Evolutionary conservation across 2,888 invertebrate genomes (phyloP).

Genomic region (Microplitis manilae): DNA sequence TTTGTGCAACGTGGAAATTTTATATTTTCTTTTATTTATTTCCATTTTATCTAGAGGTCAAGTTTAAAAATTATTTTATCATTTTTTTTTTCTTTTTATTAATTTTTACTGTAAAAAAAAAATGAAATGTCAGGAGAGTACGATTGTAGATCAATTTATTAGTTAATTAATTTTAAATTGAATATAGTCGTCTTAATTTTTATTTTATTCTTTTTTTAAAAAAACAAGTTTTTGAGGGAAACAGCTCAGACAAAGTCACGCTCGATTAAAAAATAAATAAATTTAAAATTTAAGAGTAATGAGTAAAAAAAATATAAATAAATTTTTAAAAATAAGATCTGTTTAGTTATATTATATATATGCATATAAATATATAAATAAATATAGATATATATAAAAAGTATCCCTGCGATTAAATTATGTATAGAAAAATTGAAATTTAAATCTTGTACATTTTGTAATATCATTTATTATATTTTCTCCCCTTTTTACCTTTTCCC

Average conservation of each 20-base stretch:
- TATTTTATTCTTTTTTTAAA: conserved; percentile 1
- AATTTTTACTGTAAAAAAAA: neutral
- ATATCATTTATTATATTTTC: conserved; percentile 56
- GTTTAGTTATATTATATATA: conserved; percentile 37
- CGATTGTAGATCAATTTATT: conserved; percentile 13
- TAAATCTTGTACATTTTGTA: conserved; percentile 68
- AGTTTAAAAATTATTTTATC: neutral
- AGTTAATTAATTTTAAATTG: neutral
- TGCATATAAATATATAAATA: neutral
- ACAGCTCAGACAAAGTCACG: conserved; percentile 30
- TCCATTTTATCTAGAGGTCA: neutral
- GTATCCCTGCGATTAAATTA: conserved; percentile 49
- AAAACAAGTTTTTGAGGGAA: neutral
- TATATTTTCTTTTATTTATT: conserved; percentile 36
- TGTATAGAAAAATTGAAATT: conserved; percentile 62
- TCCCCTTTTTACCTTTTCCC: conserved; percentile 1
- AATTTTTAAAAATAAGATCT: conserved; percentile 46
- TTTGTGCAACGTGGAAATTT: conserved; percentile 27
- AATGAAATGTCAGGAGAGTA: conserved; percentile 26
- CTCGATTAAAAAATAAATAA: conserved; percentile 2
- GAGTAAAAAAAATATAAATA: conserved; percentile 35
- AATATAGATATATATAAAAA: neutral
- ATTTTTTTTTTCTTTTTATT: conserved; percentile 21
- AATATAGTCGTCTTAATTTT: conserved; percentile 27
- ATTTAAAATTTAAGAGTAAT: conserved; percentile 10